These are phyloP conservation scores for Lepidocolaptes lacrymiger DNA, from an alignment of 2,797 vertebrate genomes.

Conservation along the genomic window DNA sequence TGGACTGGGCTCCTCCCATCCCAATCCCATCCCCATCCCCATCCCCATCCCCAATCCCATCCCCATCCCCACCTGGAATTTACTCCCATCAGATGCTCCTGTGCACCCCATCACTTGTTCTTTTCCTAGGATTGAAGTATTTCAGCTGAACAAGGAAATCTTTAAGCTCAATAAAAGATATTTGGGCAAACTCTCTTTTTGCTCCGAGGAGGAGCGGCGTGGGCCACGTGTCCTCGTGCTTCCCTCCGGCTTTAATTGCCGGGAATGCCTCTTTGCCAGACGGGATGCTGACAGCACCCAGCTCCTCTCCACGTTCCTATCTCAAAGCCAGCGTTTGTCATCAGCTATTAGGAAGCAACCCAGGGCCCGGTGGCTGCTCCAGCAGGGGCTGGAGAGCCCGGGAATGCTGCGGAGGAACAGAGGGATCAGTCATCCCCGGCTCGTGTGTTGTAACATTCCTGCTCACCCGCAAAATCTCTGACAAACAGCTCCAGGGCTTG, in stretches of 20 bases:
- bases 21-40: too few species aligned
- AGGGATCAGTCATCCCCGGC: background rate
- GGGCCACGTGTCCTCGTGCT: fast-evolving
- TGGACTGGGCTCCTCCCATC: background rate
- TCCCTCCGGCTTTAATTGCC: background rate
- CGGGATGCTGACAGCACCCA: background rate
- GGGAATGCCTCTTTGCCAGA: fast-evolving
- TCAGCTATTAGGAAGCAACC: background rate
- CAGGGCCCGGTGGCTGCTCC: background rate
- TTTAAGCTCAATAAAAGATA: background rate
- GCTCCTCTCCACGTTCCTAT: background rate
- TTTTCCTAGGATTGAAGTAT: background rate
- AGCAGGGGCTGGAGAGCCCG: background rate
- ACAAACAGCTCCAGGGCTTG: background rate
- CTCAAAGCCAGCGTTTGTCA: background rate
- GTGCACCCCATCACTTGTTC: background rate
- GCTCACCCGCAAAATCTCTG: constrained; percentile 13
- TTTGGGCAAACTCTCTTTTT: background rate
- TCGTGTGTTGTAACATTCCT: background rate
- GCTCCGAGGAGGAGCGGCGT: fast-evolving
- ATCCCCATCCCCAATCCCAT: background rate
- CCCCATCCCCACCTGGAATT: background rate
- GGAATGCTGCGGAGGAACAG: background rate
- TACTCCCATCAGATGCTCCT: background rate
- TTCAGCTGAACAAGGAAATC: background rate